Conservation (phyloP, 1,140 invertebrate genomes). For the Ceratina japonica region DNA sequence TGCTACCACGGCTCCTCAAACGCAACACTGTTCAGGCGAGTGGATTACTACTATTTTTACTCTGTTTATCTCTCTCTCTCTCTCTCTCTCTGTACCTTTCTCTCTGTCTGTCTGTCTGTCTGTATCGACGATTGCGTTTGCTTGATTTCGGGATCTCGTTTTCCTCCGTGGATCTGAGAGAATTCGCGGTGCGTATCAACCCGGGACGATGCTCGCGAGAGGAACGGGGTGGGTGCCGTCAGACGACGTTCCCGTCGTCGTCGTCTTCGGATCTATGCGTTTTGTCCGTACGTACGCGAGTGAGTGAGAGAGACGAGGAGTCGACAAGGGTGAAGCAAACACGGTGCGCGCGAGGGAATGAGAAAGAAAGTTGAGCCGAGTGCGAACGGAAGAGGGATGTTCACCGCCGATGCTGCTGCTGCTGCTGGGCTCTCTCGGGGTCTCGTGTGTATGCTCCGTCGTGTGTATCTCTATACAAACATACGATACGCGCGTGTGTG, state of each 20-base stretch:
- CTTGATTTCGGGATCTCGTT: too few relatives aligned
- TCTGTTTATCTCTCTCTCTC: neutral
- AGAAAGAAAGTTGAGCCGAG: neutral
- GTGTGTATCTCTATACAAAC: too few relatives aligned
- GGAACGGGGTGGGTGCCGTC: too few relatives aligned
- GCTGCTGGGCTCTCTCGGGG: too few relatives aligned
- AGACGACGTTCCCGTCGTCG: neutral
- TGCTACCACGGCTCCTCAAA: slow-evolving; percentile 71
- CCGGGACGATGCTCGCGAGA: too few relatives aligned
- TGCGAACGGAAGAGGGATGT: neutral
- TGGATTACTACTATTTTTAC: slow-evolving; percentile 40
- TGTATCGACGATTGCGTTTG: neutral
- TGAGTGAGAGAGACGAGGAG: too few relatives aligned
- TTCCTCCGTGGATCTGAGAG: too few relatives aligned
- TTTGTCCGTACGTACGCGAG: neutral
- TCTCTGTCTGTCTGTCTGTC: too few relatives aligned
- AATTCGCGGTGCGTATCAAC: too few relatives aligned
- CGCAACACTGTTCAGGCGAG: slow-evolving; percentile 67
- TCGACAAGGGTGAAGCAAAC: neutral
- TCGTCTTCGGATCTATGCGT: neutral
- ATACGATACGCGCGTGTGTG: neutral
- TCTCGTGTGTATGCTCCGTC: too few relatives aligned
- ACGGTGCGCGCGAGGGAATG: neutral
- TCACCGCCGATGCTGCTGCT: too few relatives aligned
- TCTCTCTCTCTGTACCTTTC: too few relatives aligned